These are phyloP conservation scores for Cyanoramphus novaezelandiae DNA, from an alignment of 2,113 vertebrate species.

Conservation along the genomic window DNA sequence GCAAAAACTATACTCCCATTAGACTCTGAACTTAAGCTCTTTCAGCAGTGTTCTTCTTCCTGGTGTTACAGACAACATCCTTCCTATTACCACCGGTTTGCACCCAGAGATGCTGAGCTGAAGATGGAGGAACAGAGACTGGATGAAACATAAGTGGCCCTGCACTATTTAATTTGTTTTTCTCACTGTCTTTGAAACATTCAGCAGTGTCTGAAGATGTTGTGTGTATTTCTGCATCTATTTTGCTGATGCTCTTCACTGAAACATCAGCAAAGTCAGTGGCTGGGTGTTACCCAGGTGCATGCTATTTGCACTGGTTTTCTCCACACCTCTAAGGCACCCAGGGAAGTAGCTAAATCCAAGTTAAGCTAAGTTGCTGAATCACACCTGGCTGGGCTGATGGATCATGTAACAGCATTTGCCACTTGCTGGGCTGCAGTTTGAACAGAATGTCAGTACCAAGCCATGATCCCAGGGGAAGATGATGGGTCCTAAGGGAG, in stretches of 20 bases:
- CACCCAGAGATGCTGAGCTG: fast-evolving
- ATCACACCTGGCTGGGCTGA: not conserved
- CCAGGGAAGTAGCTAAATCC: not conserved
- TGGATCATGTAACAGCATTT: not conserved
- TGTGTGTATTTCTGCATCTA: not conserved
- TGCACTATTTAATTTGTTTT: not conserved
- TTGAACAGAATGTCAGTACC: not conserved
- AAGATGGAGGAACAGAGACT: fast-evolving
- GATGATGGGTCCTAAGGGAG: not conserved
- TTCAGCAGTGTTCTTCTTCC: not conserved
- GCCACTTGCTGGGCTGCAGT: not conserved
- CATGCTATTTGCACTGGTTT: not conserved
- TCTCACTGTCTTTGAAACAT: not conserved
- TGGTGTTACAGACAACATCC: fast-evolving
- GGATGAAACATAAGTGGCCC: not conserved
- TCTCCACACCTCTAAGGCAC: not conserved
- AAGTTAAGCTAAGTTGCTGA: not conserved
- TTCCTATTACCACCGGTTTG: not conserved
- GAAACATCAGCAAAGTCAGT: not conserved
- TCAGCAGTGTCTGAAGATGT: not conserved
- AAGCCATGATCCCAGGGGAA: not conserved
- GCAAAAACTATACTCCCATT: not conserved
- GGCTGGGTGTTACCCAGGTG: not conserved
- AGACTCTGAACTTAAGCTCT: not conserved
- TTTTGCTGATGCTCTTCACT: not conserved